Percentiles rank a stretch among this genome's conserved stretches.
Conservation (phyloP, 2,113 vertebrate genomes). For the Callopanchax toddi region DNA sequence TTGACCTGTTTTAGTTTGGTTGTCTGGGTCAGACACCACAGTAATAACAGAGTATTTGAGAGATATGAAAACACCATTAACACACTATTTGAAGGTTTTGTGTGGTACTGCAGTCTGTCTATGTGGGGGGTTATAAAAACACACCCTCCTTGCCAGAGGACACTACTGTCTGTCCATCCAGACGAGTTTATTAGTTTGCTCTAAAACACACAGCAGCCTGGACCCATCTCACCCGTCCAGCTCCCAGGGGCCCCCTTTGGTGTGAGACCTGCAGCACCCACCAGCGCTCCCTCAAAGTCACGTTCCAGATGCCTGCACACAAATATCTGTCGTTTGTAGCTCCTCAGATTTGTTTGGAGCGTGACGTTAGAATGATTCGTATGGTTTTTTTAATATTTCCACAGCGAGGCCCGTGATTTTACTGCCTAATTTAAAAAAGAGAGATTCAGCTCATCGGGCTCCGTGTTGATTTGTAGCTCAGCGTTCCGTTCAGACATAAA, state of each 20-base stretch:
- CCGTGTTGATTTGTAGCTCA: not conserved
- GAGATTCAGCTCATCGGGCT: no score
- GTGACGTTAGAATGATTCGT: conserved; percentile 8
- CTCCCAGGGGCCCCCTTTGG: conserved; percentile 68
- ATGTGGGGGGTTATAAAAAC: conserved; percentile 61
- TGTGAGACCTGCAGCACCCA: conserved; percentile 56
- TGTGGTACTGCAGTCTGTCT: conserved; percentile 10
- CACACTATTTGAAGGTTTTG: conserved; percentile 7
- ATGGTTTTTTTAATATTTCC: conserved; percentile 13
- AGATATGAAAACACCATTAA: no score
- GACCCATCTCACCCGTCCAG: conserved; percentile 49
- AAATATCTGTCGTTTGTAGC: conserved; percentile 61
- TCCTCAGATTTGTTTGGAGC: conserved; percentile 34
- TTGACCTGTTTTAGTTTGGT: no score
- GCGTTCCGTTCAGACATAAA: not conserved
- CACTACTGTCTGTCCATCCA: conserved; percentile 67
- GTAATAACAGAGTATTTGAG: no score
- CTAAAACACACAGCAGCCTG: conserved; percentile 61
- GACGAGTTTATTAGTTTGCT: conserved; percentile 79
- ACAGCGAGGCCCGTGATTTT: no score
- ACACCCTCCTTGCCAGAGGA: conserved; percentile 46
- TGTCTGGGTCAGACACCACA: no score
- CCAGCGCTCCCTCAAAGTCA: conserved; percentile 12
- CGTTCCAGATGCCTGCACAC: conserved; percentile 42
- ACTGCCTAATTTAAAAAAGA: not conserved